A percentile compares a stretch with the other conserved stretches of the same genome.
These are phyloP conservation scores for Mizuhopecten yessoensis DNA, from an alignment of 1,140 invertebrate species.

Conservation along the genomic window DNA sequence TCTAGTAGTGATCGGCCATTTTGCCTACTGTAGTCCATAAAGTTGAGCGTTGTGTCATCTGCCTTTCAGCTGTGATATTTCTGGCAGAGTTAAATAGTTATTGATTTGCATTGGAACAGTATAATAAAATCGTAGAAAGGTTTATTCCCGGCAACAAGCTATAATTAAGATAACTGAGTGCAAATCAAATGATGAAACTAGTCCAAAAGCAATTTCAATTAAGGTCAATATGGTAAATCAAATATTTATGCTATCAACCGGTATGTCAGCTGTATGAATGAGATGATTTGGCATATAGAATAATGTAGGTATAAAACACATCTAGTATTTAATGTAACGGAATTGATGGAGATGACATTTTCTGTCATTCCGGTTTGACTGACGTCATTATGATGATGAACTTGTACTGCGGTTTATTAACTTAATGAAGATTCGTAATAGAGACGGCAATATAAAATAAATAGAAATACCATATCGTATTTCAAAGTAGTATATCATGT, in stretches of 20 bases:
- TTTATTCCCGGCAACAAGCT: neutral
- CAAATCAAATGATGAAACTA: neutral
- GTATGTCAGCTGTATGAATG: neutral
- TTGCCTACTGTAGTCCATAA: neutral
- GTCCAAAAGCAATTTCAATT: neutral
- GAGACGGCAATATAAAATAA: neutral
- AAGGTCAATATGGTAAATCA: neutral
- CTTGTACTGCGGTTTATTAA: neutral
- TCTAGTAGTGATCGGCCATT: neutral
- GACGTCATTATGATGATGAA: neutral
- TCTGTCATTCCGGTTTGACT: neutral
- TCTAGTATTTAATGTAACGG: neutral
- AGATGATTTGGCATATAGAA: neutral
- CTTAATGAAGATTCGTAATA: neutral
- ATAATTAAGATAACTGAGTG: neutral
- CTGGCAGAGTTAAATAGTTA: neutral
- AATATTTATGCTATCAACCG: neutral
- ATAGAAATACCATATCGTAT: slow-evolving; percentile 1
- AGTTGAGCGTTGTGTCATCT: neutral
- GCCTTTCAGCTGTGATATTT: neutral
- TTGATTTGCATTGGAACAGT: neutral
- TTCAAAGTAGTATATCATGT: neutral
- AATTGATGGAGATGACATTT: neutral
- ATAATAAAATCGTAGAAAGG: neutral
- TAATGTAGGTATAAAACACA: neutral